Base-by-base conservation (phyloP, 1,140 invertebrate genomes). In the Vanessa atalanta region DNA sequence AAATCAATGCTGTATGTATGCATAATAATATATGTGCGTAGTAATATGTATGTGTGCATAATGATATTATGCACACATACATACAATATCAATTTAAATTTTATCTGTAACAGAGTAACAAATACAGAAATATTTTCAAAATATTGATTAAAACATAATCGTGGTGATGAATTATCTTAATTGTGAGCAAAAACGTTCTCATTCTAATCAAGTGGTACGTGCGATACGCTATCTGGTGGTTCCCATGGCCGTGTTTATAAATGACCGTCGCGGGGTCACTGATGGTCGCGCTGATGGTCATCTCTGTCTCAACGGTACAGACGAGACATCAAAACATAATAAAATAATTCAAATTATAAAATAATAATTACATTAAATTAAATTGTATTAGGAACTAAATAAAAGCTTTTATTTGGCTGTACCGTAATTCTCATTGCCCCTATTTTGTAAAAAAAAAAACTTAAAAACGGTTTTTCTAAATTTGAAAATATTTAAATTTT, bases 181-280 rank as follows among this genome's bases (percentile, higher is more conserved):
- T 88, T 88, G 86, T 79, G 73, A 77, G 82, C 80, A 81, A 82
- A 87, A 86, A 84, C 83, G 86, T 88, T 84, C 73, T 79, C 77
- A 75, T 83, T 86, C 73, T 87, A 87, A 89, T 89, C 86, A 79
- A 80, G 75, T 70, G 77, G 82, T 84, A 89, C 88, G 88, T 89
- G 88, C 85, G 86, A 88, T 89, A 86, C 73, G 81, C 80, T 89
- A 89, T 89, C 88, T 78, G n/a, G 8, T 16, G 76, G 88, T 89
- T 89, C 88, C 88, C 88, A 89, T 86, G 88, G 83, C 83, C 85
- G 85, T 86, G 86, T 86, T 87, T 88, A 82, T 84, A 84, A 89
- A 86, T 89, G 88, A 88, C 88, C 86, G 88, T 81, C 81, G 77
- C 74, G 82, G 81, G 88, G 88, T 88, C 86, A 78, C 67, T 73